A percentile compares a stretch with the other conserved stretches of the same genome.
phyloP scores from a whole-genome alignment of 2,888 invertebrate genomes.

The Nebria salina region DNA sequence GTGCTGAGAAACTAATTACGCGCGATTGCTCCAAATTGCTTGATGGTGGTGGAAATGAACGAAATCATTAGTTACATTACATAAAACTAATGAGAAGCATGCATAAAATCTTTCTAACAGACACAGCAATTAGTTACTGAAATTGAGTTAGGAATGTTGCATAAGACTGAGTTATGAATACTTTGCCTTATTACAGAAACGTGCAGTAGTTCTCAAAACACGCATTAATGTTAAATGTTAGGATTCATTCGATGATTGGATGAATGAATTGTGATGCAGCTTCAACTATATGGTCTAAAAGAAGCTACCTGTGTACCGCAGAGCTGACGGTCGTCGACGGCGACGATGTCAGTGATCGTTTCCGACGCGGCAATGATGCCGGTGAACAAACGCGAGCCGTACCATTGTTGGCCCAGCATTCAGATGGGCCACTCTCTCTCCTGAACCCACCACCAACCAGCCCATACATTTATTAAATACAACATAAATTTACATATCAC shows the following conservation, averaged over 20 bases:
- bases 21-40: conserved; percentile 77
- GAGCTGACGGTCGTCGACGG: conserved; percentile 31
- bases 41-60: conserved; percentile 28
- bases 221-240: neutral
- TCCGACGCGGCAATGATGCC: conserved; percentile 49
- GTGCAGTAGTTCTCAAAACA: neutral
- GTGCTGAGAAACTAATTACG: conserved; percentile 84
- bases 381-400: conserved; percentile 51
- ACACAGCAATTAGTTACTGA: too few relatives aligned
- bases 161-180: too few relatives aligned
- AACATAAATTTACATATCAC: neutral
- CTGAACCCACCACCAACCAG: conserved; percentile 52
- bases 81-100: too few relatives aligned
- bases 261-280: neutral
- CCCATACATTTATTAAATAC: neutral
- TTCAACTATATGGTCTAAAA: neutral
- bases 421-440: conserved; percentile 52
- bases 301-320: neutral
- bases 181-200: neutral
- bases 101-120: too few relatives aligned
- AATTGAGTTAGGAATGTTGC: neutral
- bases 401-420: conserved; percentile 53
- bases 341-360: conserved; percentile 34
- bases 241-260: neutral
- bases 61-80: neutral